Evolutionary conservation across 2,888 invertebrate species (phyloP), one percentile per base, ranked within the genome.

Genomic region (Aspidiotus rigidus): DNA sequence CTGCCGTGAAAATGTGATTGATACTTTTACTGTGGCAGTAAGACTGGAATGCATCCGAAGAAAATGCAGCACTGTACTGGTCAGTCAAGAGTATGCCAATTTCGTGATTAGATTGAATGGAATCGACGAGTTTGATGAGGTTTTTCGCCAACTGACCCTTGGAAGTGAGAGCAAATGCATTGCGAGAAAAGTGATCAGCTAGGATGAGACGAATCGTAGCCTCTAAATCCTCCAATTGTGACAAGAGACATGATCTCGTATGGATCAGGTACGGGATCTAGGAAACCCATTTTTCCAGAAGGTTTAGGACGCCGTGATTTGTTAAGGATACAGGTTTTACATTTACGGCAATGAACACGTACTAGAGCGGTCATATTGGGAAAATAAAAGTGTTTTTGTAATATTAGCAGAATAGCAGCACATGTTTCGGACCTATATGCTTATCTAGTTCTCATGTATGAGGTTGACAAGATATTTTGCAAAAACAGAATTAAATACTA

Each of bases 1-100:
- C 64, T 28, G 72, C 73, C 41, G 73, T 72, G 61, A 72, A 74
- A 60, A 73, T 39, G 28, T 11, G 17, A 49, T 49, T 49, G 6
- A 49, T 49, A 6, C 6, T 49, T 3, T 11, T 13, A n/a, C 3
- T 13, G n/a, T 11, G n/a, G 49, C 49, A 49, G n/a, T 49, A 49
- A n/a, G 49, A 49, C 11, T 11, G 11, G 49, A 49, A 49, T 6
- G 10, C 49, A n/a, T 49, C 49, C 6, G 49, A 49, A 6, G 49
- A 49, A 5, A 28, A 28, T 49, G n/a, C 9, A 11, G 9, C 49
- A 11, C 49, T 6, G n/a, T 49, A 49, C 6, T 49, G 49, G n/a
- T 49, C 49, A 11, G 49, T 49, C 6, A 49, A 49, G 49, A 49
- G 49, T n/a, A 6, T 49, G n/a, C 49, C 49, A 49, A 49, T 49